Evolutionary conservation across 2,888 invertebrate genomes (phyloP).

Genomic region (Oxytorus armatus): DNA sequence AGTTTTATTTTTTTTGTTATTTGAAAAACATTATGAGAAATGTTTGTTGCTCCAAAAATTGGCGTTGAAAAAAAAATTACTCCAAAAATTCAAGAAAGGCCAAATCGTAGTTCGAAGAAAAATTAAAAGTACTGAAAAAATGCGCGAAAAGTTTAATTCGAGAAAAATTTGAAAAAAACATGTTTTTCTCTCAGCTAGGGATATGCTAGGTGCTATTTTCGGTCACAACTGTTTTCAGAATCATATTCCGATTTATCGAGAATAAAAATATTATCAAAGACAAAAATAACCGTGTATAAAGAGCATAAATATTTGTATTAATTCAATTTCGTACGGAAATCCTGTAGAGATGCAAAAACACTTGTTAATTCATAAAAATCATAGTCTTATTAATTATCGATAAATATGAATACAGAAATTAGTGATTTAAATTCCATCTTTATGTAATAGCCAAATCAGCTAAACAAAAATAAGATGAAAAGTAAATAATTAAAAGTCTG

Average conservation of each 20-base stretch:
- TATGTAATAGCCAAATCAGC: too few relatives aligned
- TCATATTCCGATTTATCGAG: slow-evolving; percentile 10
- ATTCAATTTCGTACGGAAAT: too few relatives aligned
- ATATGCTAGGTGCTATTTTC: slow-evolving; percentile 26
- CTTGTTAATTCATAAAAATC: not conserved
- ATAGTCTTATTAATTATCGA: not conserved
- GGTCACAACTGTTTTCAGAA: slow-evolving; percentile 29
- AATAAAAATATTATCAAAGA: slow-evolving; percentile 19
- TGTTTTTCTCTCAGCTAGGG: too few relatives aligned
- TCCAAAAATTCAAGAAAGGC: not conserved
- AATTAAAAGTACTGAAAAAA: not conserved
- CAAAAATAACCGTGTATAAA: slow-evolving; percentile 5
- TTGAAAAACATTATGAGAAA: not conserved
- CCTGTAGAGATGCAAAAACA: too few relatives aligned
- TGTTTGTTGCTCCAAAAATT: not conserved
- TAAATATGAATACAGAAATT: not conserved
- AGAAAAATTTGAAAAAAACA: too few relatives aligned
- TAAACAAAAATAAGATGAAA: slow-evolving; percentile 2
- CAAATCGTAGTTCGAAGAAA: not conserved
- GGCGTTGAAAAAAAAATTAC: not conserved
- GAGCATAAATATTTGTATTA: slow-evolving; percentile 5
- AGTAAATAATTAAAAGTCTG: slow-evolving; percentile 9
- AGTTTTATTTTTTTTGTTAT: not conserved
- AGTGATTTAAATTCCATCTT: too few relatives aligned
- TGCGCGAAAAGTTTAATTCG: too few relatives aligned